Evolutionary conservation across 2,797 vertebrate genomes (phyloP), one percentile per base, ranked within the genome.

Genomic region (Protonibea diacanthus): DNA sequence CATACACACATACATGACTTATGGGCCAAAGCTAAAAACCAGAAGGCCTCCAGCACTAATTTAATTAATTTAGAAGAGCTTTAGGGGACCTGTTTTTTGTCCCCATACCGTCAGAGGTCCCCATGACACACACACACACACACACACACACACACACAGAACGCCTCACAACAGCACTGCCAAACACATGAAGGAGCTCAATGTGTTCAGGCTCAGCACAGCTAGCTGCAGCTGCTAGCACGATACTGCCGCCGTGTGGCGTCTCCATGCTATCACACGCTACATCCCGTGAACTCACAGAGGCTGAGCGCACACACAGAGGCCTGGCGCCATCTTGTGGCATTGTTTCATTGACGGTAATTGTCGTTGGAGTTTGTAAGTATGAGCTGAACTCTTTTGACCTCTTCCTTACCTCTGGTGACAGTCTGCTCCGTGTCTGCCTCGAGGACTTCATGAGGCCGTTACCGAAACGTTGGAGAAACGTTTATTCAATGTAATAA

Each of bases 231-330:
- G 10, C 21, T 6, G 53, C 8, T 4, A 20, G 6, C 25, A 5
- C 5, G 12, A 45, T 80, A 23, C 57, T 53, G 77, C 86, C 2
- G 6, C 79, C 71, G 3, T 2, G 53, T 23, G 90, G 86, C 15
- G 3, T 0, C 17, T 63, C 14, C 0, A 3, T 2, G 77, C 42
- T 25, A 48, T 5, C 65, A 15, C 86, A 81, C 18, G 3, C 63
- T 1, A 11, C 0, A n/a, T 2, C 11, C 4, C 5, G 15, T 2
- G 0, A 17, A 2, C 21, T 3, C 10, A 0, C 6, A 4, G 1
- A 0, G 29, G 13, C 27, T 5, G 7, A 9, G 0, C 11, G 0
- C 11, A 21, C 0, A 0, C 15, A 33, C 8, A 7, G 33, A 33
- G 33, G 68, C 29, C 27, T 82, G 45, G 1, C 58, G 65, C 74